Evolutionary conservation across 1,140 invertebrate species (phyloP), one percentile per base, ranked within the genome.

Genomic region (Epicauta chinensis): DNA sequence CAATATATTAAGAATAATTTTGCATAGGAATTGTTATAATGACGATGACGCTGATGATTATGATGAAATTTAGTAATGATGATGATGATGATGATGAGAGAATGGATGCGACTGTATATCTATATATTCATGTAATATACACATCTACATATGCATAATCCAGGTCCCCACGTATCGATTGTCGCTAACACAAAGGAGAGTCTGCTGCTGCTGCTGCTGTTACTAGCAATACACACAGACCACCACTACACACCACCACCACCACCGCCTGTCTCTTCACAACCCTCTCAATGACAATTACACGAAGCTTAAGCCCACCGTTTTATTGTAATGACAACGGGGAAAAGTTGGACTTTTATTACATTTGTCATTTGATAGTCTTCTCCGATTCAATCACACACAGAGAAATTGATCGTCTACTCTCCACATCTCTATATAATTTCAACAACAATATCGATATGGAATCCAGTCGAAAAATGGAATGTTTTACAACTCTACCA

Each of bases 301-400:
- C 62, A 63, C 58, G 62, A 52, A 55, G 60, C 61, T 66, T 63
- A 61, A 58, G 50, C 56, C 45, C 58, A 38, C 54, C 56, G 64
- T 63, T 66, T 64, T 66, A 64, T 66, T 62, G 60, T 64, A 66
- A 66, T 64, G 58, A 60, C 61, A 63, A 37, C 55, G 52, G 61
- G 56, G 54, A 61, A 58, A 23, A 23, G 51, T 59, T 48, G 40
- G 54, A 56, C 46, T 53, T 60, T 64, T 59, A 64, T 64, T 64
- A 62, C 60, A 60, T 64, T 61, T 62, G 62, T 64, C 58, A 64
- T 64, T 62, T 59, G 59, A 63, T 61, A 60, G 59, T 56, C 56
- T 55, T 53, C 61, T 34, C 34, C 32, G 34, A 47, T 47, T 38
- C 45, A 47, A 47, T 47, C 45, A 37, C 11, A 38, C 32, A 11